Percentiles rank a stretch among this genome's conserved stretches.
phyloP scores from a whole-genome alignment of 2,888 invertebrate genomes.

The Oligia fasciuncula region DNA sequence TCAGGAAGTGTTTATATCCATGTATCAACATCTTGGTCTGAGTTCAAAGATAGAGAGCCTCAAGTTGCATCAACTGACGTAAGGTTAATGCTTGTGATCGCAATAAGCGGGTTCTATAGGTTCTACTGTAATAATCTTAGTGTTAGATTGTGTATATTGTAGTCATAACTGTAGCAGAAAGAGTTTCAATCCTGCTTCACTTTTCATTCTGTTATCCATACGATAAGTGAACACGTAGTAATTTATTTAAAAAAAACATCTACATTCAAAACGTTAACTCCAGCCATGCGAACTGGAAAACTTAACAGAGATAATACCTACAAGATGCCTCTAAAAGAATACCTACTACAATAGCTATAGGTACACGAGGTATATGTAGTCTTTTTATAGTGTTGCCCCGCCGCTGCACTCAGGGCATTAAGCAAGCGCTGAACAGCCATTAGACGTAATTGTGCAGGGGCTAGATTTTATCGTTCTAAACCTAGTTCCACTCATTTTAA shows the following conservation, averaged over 20 bases:
- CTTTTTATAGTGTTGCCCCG: conserved; percentile 23
- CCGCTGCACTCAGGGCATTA: conserved; percentile 54
- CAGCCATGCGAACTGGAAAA: not conserved
- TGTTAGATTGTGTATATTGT: too few species aligned
- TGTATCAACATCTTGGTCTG: not conserved
- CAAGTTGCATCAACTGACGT: too few species aligned
- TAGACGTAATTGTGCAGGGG: conserved; percentile 55
- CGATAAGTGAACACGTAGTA: not conserved
- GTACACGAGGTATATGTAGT: not conserved
- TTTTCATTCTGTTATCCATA: not conserved
- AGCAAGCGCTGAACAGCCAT: conserved; percentile 55
- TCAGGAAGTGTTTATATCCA: not conserved
- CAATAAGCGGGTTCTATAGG: too few species aligned
- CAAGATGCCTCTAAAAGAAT: not conserved
- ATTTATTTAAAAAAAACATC: too few species aligned
- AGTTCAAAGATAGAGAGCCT: too few species aligned
- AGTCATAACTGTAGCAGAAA: too few species aligned
- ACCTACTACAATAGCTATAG: not conserved
- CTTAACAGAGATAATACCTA: conserved; percentile 6
- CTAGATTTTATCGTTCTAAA: conserved; percentile 56
- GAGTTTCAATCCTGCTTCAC: not conserved
- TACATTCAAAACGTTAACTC: not conserved
- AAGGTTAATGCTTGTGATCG: too few species aligned
- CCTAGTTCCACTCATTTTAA: conserved; percentile 29
- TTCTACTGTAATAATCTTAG: too few species aligned